A percentile compares a stretch with the other conserved stretches of the same genome.
Evolutionary conservation across 2,797 vertebrate species (phyloP).

Genomic region (Melopsittacus undulatus): DNA sequence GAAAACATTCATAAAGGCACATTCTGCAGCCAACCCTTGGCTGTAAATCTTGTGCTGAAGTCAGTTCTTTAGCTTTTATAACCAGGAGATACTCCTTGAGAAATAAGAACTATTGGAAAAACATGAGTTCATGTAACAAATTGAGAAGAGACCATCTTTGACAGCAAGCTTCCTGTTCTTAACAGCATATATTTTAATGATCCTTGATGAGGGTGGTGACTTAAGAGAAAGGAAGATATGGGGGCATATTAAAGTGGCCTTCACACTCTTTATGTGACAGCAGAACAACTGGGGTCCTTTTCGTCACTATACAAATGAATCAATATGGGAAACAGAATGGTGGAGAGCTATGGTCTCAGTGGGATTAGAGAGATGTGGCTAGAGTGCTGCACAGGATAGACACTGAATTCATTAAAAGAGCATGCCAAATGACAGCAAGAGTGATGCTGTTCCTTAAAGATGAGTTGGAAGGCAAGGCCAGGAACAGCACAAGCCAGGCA

Average conservation of each 20-base stretch:
- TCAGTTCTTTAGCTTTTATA: neutral
- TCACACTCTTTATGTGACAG: neutral
- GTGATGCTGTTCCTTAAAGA: neutral
- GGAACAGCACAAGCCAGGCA: neutral
- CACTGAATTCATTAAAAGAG: neutral
- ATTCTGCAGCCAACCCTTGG: neutral
- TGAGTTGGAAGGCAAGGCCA: neutral
- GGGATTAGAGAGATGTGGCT: neutral
- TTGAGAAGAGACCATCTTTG: neutral
- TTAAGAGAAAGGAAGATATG: neutral
- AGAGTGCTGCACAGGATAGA: neutral
- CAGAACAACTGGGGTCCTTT: accelerated
- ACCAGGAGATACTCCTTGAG: neutral
- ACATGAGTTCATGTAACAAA: neutral
- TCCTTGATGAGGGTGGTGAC: neutral
- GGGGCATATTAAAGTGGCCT: neutral
- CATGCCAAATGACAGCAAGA: neutral
- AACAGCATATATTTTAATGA: neutral
- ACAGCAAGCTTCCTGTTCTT: neutral
- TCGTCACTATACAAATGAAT: neutral
- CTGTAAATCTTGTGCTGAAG: neutral
- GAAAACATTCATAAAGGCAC: neutral
- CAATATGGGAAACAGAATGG: neutral
- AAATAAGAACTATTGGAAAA: neutral
- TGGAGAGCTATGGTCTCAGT: neutral